phyloP scores from a whole-genome alignment of 2,888 invertebrate species.

The Eretmocerus hayati region DNA sequence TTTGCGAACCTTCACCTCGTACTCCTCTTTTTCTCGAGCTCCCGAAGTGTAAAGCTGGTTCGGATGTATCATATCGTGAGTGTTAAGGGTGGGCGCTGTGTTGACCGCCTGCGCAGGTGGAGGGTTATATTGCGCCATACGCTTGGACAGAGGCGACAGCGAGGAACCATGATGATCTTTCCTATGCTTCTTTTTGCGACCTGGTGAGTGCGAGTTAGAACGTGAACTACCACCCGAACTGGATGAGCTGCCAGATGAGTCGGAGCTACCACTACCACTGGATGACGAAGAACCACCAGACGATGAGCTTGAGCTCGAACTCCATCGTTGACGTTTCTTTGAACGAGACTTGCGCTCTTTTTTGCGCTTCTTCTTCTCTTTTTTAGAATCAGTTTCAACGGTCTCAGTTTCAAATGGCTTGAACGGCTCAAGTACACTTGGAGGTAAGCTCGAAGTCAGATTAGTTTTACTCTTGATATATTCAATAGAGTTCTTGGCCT shows the following conservation, averaged over 20 bases:
- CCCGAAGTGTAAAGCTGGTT: constrained; percentile 43
- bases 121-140: constrained; percentile 74
- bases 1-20: constrained; percentile 63
- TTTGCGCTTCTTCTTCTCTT: constrained; percentile 47
- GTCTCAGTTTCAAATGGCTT: constrained; percentile 41
- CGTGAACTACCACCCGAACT: constrained; percentile 47
- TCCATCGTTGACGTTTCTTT: constrained; percentile 45
- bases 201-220: constrained; percentile 40
- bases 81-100: constrained; percentile 31
- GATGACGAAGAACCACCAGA: constrained; percentile 49
- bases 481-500: constrained; percentile 77
- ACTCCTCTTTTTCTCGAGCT: constrained; percentile 47
- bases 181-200: constrained; percentile 43
- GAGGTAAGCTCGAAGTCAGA: constrained; percentile 24
- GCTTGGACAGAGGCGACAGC: constrained; percentile 73
- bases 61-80: constrained; percentile 50
- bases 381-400: constrained; percentile 38
- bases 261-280: constrained; percentile 32
- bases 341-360: constrained; percentile 46
- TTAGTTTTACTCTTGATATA: constrained; percentile 65
- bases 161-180: constrained; percentile 65
- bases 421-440: constrained; percentile 25
- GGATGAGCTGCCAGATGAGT: constrained; percentile 55
- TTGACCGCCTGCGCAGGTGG: constrained; percentile 49
- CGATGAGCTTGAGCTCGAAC: constrained; percentile 56